Evolutionary conservation across 1,140 invertebrate genomes (phyloP).

Genomic region (Drosophila punjabiensis): DNA sequence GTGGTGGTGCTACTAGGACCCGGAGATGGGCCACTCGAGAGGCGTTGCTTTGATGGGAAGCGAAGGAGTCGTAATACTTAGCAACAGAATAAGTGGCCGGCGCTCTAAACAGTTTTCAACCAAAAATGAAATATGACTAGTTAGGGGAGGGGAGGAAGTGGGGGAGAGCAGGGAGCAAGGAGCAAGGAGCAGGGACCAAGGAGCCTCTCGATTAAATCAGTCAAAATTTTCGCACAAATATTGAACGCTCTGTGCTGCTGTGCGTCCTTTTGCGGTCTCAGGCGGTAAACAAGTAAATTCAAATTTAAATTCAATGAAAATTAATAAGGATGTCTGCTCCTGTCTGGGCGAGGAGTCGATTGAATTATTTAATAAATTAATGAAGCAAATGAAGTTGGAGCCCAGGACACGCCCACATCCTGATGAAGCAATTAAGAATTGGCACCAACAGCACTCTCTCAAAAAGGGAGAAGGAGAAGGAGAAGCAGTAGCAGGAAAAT

Average conservation of each 20-base stretch:
- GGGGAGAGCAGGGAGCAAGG: not conserved
- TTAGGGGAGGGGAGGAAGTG: not conserved
- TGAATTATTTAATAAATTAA: slow-evolving; percentile 82
- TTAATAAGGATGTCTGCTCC: slow-evolving; percentile 76
- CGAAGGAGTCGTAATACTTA: slow-evolving; percentile 43
- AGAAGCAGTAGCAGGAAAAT: not conserved
- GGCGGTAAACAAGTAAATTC: slow-evolving; percentile 44
- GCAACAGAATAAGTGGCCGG: slow-evolving; percentile 20
- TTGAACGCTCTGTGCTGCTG: not conserved
- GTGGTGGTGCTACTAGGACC: not conserved
- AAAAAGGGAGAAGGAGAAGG: too few relatives aligned
- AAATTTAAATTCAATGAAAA: slow-evolving; percentile 74
- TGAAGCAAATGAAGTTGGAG: slow-evolving; percentile 62
- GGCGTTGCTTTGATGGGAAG: slow-evolving; percentile 65
- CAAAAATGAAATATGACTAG: slow-evolving; percentile 11
- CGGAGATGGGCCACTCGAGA: slow-evolving; percentile 63
- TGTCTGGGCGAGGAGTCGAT: slow-evolving; percentile 32
- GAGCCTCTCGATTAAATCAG: slow-evolving; percentile 32
- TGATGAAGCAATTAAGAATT: slow-evolving; percentile 33
- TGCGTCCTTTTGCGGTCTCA: not conserved
- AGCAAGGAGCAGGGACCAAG: not conserved
- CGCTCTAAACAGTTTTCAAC: slow-evolving; percentile 21
- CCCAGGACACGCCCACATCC: slow-evolving; percentile 43
- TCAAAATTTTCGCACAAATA: slow-evolving; percentile 18
- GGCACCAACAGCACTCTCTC: not conserved